phyloP scores from a whole-genome alignment of 2,888 invertebrate genomes.

The Liodrosophila aerea region DNA sequence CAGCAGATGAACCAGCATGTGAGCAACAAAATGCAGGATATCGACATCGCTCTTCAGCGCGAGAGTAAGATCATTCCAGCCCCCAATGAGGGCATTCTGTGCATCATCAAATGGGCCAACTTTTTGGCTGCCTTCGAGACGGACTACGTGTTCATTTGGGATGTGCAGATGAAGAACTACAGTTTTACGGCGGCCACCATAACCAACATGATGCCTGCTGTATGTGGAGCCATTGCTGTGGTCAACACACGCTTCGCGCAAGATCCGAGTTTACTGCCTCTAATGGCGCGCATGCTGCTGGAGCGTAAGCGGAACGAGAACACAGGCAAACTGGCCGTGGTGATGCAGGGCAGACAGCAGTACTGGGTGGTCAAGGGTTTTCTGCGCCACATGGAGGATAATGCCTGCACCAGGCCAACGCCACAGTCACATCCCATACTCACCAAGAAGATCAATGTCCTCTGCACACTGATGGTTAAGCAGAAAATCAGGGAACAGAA shows the following conservation, averaged over 20 bases:
- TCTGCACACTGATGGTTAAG: constrained; percentile 79
- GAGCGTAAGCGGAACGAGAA: constrained; percentile 57
- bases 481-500: constrained; percentile 75
- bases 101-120: constrained; percentile 80
- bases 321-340: constrained; percentile 76
- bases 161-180: constrained; percentile 69
- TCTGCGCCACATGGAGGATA: constrained; percentile 69
- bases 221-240: constrained; percentile 76
- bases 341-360: constrained; percentile 76
- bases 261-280: constrained; percentile 54
- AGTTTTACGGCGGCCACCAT: constrained; percentile 78
- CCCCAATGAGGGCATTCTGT: constrained; percentile 79
- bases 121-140: constrained; percentile 79
- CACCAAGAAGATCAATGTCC: constrained; percentile 80
- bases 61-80: constrained; percentile 79
- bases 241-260: constrained; percentile 75
- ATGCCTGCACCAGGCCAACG: constrained; percentile 80
- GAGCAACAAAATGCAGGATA: constrained; percentile 81
- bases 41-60: constrained; percentile 78
- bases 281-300: constrained; percentile 78
- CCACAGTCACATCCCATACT: constrained; percentile 80
- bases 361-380: constrained; percentile 80
- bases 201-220: constrained; percentile 78
- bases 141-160: constrained; percentile 79
- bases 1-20: constrained; percentile 80